Percentiles rank a stretch among this genome's conserved stretches.
Conservation (phyloP, 2,888 invertebrate species). For the Pseudococcus longispinus region DNA sequence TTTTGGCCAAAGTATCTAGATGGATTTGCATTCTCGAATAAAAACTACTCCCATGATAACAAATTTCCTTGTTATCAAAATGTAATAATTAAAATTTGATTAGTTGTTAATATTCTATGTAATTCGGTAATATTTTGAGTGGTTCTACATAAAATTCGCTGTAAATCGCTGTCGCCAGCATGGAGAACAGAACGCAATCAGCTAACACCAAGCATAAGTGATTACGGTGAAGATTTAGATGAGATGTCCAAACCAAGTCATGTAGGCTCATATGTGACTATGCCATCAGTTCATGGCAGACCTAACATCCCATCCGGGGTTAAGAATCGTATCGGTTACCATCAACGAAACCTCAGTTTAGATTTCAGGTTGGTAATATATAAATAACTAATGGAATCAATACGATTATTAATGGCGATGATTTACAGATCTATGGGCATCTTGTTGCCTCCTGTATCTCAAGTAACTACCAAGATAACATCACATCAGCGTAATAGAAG, state of each 20-base stretch:
- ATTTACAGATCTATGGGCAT: slow-evolving; percentile 71
- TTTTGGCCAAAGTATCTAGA: neutral
- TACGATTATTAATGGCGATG: neutral
- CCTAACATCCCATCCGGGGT: slow-evolving; percentile 62
- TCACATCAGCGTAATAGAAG: slow-evolving; percentile 88
- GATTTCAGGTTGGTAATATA: slow-evolving; percentile 76
- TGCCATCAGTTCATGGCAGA: slow-evolving; percentile 70
- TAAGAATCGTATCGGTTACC: slow-evolving; percentile 69
- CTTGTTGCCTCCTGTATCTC: slow-evolving; percentile 68
- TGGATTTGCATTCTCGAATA: neutral
- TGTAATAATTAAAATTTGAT: slow-evolving; percentile 40
- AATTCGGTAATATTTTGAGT: neutral
- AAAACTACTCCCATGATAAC: slow-evolving; percentile 33
- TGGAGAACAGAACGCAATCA: neutral
- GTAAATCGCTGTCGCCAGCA: neutral
- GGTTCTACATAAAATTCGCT: neutral
- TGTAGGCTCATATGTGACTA: slow-evolving; percentile 47
- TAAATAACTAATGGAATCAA: neutral
- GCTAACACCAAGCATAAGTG: neutral
- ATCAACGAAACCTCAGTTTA: slow-evolving; percentile 87
- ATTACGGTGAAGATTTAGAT: slow-evolving; percentile 33
- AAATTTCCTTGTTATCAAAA: slow-evolving; percentile 34
- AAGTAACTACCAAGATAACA: slow-evolving; percentile 61
- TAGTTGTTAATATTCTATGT: neutral
- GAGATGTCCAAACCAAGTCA: slow-evolving; percentile 40